Evolutionary conservation across 2,113 vertebrate species (phyloP).

Genomic region (Nannospalax galili): DNA sequence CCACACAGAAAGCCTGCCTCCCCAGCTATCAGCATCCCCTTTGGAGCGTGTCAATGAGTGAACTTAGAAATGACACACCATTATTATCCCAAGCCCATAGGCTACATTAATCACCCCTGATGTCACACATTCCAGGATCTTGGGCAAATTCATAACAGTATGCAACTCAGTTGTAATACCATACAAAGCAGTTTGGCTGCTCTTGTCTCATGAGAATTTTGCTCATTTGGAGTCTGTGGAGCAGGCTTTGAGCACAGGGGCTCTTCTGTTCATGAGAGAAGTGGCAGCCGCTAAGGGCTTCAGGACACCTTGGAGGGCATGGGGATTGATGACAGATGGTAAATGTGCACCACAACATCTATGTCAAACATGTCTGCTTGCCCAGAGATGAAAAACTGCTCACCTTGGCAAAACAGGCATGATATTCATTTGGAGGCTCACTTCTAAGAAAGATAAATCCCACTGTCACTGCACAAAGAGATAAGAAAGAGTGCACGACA

Average conservation of each 20-base stretch:
- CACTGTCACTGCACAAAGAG: constrained; percentile 79
- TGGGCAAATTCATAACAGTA: background rate
- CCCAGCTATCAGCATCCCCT: background rate
- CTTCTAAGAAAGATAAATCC: constrained; percentile 81
- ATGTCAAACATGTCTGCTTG: constrained; percentile 74
- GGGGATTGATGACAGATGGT: constrained; percentile 29
- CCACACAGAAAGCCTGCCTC: background rate
- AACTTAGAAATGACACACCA: no score
- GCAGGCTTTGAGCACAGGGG: background rate
- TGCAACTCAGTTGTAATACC: background rate
- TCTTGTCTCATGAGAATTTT: background rate
- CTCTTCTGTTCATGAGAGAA: background rate
- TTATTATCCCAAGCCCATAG: background rate
- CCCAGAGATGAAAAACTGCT: constrained; percentile 77
- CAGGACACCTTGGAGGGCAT: constrained; percentile 21
- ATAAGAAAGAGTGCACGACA: constrained; percentile 79
- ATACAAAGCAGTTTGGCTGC: background rate
- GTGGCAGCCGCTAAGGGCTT: rapidly evolving
- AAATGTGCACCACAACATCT: background rate
- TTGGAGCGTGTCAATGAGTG: background rate
- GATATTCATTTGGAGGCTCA: constrained; percentile 78
- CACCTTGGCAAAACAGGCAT: constrained; percentile 79
- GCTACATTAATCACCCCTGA: background rate
- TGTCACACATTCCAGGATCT: background rate
- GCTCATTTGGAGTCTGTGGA: background rate